phyloP scores from a whole-genome alignment of 2,113 vertebrate species.

The Psittacara wagleri region DNA sequence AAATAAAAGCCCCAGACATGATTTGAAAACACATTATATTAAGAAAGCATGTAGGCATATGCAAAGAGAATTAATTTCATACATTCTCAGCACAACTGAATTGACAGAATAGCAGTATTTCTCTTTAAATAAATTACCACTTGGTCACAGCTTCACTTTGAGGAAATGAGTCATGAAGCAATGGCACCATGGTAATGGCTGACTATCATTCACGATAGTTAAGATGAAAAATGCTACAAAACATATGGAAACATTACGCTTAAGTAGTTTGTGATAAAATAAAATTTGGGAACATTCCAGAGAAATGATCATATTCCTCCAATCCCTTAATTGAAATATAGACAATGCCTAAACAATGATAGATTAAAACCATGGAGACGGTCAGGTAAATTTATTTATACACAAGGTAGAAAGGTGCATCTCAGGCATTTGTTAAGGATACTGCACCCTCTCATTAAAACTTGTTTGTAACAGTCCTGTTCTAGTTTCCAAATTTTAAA shows the following conservation, averaged over 20 bases:
- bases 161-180: constrained; percentile 18
- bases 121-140: neutral
- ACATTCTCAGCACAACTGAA: neutral
- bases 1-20: neutral
- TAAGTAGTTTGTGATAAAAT: neutral
- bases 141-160: neutral
- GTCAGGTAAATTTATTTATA: neutral
- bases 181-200: neutral
- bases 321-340: neutral
- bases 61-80: neutral
- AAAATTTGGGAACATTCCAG: neutral
- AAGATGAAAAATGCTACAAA: neutral
- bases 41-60: neutral
- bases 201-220: neutral
- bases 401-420: neutral
- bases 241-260: neutral
- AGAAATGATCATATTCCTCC: neutral
- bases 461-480: neutral
- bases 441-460: neutral
- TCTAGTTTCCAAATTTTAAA: neutral
- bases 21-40: neutral
- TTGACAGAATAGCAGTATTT: neutral
- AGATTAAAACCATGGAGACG: neutral
- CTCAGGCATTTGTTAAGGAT: neutral
- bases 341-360: neutral